Evolutionary conservation across 2,113 vertebrate species (phyloP).

Genomic region (Picathartes gymnocephalus): DNA sequence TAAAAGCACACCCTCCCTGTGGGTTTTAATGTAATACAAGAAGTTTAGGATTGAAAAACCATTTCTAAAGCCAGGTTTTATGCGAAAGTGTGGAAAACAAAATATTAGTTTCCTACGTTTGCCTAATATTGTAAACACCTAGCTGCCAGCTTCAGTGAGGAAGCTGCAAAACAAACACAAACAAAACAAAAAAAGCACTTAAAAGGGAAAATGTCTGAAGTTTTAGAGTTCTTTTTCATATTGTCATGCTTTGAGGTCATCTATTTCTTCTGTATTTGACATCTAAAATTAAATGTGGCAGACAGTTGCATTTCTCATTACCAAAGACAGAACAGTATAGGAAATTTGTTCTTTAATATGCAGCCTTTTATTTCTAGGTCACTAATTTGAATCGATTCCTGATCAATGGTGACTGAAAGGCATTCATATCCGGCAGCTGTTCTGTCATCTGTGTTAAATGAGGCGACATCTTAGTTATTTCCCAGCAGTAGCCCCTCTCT

Average conservation of each 20-base stretch:
- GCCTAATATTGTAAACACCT: background rate
- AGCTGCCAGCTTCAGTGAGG: background rate
- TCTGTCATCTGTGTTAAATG: conserved; percentile 37
- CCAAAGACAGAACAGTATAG: background rate
- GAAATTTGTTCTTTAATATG: conserved; percentile 28
- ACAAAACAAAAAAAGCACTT: background rate
- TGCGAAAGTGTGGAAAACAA: background rate
- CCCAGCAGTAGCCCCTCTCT: background rate
- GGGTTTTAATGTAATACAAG: background rate
- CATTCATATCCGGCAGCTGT: conserved; percentile 56
- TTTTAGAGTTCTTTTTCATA: background rate
- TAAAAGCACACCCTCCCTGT: background rate
- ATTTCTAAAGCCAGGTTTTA: background rate
- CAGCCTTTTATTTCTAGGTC: conserved; percentile 51
- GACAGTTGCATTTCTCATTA: conserved; percentile 20
- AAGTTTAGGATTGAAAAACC: background rate
- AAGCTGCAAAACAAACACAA: background rate
- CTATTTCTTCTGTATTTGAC: background rate
- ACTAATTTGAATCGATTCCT: conserved; percentile 55
- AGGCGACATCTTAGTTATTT: background rate
- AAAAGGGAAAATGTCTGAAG: background rate
- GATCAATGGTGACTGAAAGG: conserved; percentile 45
- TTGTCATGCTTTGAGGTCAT: background rate
- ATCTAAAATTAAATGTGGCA: background rate
- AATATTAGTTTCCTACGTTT: background rate